A percentile compares a stretch with the other conserved stretches of the same genome.
phyloP scores from a whole-genome alignment of 2,888 invertebrate species.

The Galerucella calmariensis region DNA sequence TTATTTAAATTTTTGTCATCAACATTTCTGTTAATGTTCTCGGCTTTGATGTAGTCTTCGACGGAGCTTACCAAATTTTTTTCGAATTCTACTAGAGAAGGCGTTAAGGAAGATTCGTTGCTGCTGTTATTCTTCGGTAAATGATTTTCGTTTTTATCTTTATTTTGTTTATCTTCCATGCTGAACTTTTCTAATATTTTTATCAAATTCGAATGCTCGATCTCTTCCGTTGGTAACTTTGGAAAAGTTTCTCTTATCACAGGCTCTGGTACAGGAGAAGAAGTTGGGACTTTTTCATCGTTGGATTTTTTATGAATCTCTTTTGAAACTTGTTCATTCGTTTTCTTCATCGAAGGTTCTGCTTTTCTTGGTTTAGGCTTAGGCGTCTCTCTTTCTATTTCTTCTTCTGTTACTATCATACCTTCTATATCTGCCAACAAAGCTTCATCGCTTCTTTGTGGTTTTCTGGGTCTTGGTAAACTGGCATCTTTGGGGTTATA shows the following conservation, averaged over 20 bases:
- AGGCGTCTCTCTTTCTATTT: constrained; percentile 39
- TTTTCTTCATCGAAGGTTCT: constrained; percentile 59
- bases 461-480: constrained; percentile 59
- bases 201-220: constrained; percentile 62
- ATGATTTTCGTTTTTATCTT: constrained; percentile 34
- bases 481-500: constrained; percentile 64
- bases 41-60: constrained; percentile 54
- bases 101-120: constrained; percentile 47
- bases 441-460: constrained; percentile 48
- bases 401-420: constrained; percentile 57
- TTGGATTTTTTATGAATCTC: constrained; percentile 39
- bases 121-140: constrained; percentile 28
- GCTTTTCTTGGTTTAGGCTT: constrained; percentile 56
- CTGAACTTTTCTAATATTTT: constrained; percentile 61
- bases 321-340: constrained; percentile 52
- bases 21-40: constrained; percentile 46
- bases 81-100: constrained; percentile 50
- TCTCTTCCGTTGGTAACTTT: constrained; percentile 50
- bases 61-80: constrained; percentile 48
- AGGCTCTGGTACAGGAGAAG: constrained; percentile 51
- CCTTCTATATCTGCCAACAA: constrained; percentile 59
- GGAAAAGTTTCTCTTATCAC: constrained; percentile 19
- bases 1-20: constrained; percentile 36
- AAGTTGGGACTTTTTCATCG: constrained; percentile 50
- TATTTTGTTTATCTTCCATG: constrained; percentile 51